Percentiles rank a stretch among this genome's conserved stretches.
Conservation (phyloP, 2,797 vertebrate species). For the Salmo trutta region DNA sequence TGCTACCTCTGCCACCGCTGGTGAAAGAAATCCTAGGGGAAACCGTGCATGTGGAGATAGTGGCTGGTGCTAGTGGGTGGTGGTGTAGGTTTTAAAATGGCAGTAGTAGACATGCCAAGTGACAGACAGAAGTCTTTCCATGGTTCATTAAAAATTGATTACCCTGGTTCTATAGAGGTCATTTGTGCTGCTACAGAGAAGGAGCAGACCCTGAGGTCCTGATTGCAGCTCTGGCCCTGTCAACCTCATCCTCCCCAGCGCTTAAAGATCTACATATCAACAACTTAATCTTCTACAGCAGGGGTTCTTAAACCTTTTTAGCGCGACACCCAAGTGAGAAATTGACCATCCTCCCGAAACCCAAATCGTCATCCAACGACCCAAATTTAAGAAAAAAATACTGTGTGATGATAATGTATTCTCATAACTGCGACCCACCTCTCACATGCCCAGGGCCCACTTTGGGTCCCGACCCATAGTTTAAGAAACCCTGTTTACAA, state of each 20-base stretch:
- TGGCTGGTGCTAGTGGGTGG: neutral
- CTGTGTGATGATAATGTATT: too few species aligned
- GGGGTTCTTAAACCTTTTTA: too few species aligned
- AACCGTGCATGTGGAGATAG: neutral
- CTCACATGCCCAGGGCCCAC: too few species aligned
- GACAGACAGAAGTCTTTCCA: constrained; percentile 22
- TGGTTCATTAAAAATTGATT: constrained; percentile 67
- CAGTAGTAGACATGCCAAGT: neutral
- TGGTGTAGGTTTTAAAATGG: neutral
- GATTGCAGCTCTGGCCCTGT: constrained; percentile 27
- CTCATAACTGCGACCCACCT: too few species aligned
- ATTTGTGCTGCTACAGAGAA: constrained; percentile 55
- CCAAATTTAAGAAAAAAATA: neutral
- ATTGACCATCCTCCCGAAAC: neutral
- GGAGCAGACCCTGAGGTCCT: constrained; percentile 21
- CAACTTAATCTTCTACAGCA: constrained; percentile 28
- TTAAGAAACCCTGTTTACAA: too few species aligned
- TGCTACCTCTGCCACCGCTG: too few species aligned
- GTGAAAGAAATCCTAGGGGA: too few species aligned
- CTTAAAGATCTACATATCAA: constrained; percentile 36
- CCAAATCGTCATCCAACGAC: neutral
- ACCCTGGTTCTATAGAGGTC: constrained; percentile 53
- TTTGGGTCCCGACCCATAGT: too few species aligned
- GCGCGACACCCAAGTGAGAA: too few species aligned
- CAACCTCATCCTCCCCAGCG: constrained; percentile 22